Conservation (phyloP, 1,140 invertebrate genomes). For the Drosophila persimilis region DNA sequence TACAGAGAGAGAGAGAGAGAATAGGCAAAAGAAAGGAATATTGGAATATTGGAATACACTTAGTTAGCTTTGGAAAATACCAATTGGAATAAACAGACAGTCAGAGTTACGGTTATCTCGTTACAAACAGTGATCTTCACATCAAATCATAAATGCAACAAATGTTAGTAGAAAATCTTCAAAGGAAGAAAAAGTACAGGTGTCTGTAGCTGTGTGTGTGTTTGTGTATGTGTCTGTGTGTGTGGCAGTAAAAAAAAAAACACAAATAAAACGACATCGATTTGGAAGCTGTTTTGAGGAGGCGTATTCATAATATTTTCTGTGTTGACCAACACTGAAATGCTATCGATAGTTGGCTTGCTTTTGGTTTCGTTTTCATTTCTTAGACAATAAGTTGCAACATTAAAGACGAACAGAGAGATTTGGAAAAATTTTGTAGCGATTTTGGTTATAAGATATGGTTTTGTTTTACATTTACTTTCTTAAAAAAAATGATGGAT, state of each 20-base stretch:
- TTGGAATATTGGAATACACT: slow-evolving; percentile 65
- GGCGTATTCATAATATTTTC: slow-evolving; percentile 30
- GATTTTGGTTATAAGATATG: slow-evolving; percentile 28
- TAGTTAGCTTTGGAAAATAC: slow-evolving; percentile 73
- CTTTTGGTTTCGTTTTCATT: slow-evolving; percentile 53
- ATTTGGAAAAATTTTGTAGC: slow-evolving; percentile 65
- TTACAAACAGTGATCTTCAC: slow-evolving; percentile 68
- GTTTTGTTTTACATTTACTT: background rate
- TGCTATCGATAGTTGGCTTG: slow-evolving; percentile 42
- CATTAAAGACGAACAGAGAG: slow-evolving; percentile 83
- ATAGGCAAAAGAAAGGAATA: slow-evolving; percentile 58
- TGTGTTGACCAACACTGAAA: slow-evolving; percentile 44
- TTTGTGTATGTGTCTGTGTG: slow-evolving; percentile 23
- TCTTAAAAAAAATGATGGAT: background rate
- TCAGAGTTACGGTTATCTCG: slow-evolving; percentile 70
- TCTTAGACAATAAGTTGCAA: slow-evolving; percentile 82
- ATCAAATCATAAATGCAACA: slow-evolving; percentile 73
- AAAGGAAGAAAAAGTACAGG: slow-evolving; percentile 53
- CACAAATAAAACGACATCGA: slow-evolving; percentile 25
- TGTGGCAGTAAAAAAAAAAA: slow-evolving; percentile 23
- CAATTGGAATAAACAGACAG: slow-evolving; percentile 70
- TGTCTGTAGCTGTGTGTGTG: slow-evolving; percentile 50
- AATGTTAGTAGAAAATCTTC: slow-evolving; percentile 69
- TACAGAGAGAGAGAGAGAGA: slow-evolving; percentile 37
- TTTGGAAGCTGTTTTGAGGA: slow-evolving; percentile 32